Evolutionary conservation across 2,797 vertebrate species (phyloP).

Genomic region (Corythornis leucogaster): DNA sequence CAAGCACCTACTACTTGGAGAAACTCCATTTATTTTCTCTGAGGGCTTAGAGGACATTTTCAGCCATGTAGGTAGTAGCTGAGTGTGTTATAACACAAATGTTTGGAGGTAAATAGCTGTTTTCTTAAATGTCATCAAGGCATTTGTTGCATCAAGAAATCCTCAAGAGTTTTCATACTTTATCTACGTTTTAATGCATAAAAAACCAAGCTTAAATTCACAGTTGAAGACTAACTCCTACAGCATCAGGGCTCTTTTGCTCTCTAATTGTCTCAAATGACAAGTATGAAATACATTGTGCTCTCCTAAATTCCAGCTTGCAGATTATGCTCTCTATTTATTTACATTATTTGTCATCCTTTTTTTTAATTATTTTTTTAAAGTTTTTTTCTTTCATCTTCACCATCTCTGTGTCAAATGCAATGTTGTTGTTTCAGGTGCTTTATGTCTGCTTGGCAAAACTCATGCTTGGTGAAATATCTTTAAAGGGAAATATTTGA

Average conservation of each 20-base stretch:
- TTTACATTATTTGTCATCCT: background rate
- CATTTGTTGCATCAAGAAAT: constrained; percentile 39
- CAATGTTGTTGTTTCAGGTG: background rate
- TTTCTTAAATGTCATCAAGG: constrained; percentile 48
- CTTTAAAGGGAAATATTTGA: background rate
- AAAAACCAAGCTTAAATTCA: background rate
- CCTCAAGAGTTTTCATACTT: background rate
- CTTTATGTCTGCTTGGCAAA: background rate
- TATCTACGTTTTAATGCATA: background rate
- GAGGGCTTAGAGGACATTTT: constrained; percentile 22
- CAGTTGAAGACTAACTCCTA: background rate
- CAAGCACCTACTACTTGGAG: constrained; percentile 5
- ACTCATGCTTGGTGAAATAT: background rate
- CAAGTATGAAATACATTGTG: background rate
- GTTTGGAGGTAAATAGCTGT: constrained; percentile 38
- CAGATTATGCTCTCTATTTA: constrained; percentile 31
- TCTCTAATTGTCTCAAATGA: constrained; percentile 6
- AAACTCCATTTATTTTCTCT: constrained; percentile 53
- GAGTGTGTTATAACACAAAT: constrained; percentile 23
- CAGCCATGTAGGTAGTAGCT: background rate
- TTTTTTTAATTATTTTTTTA: background rate
- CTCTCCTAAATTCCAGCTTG: constrained; percentile 49
- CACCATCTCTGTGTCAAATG: constrained; percentile 13
- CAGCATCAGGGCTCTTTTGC: background rate
- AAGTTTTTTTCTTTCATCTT: background rate